These are phyloP conservation scores for Brachypalpus laphriformis DNA, from an alignment of 2,888 invertebrate genomes.

Conservation along the genomic window DNA sequence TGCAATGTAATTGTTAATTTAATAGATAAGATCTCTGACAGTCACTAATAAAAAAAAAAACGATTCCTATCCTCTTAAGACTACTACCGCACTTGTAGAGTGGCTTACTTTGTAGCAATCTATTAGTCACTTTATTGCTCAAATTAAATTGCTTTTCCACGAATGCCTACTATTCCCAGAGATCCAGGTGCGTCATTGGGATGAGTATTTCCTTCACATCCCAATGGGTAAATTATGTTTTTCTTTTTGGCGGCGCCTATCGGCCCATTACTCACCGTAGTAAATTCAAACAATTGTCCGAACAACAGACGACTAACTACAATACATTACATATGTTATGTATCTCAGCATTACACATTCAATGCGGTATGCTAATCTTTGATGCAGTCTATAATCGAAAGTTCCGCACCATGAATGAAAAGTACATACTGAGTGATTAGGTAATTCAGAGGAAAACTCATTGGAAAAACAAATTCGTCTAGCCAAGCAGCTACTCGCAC, in stretches of 20 bases:
- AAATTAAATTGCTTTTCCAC: conserved; percentile 42
- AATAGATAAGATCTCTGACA: conserved; percentile 29
- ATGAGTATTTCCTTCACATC: conserved; percentile 38
- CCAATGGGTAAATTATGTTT: background rate
- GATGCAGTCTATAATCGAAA: conserved; percentile 5
- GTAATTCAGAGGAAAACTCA: conserved; percentile 49
- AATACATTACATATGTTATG: background rate
- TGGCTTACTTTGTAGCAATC: background rate
- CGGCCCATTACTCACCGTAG: conserved; percentile 27
- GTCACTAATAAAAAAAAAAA: conserved; percentile 6
- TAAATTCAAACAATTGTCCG: background rate
- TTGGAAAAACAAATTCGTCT: conserved; percentile 41
- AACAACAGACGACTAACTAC: background rate
- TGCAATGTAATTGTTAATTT: conserved; percentile 36
- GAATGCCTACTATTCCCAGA: conserved; percentile 23
- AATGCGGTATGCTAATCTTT: conserved; percentile 8
- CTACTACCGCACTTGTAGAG: conserved; percentile 5
- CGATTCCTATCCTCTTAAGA: background rate
- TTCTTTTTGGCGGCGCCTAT: background rate
- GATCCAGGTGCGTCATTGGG: conserved; percentile 35
- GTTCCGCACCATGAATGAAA: conserved; percentile 41
- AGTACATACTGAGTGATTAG: conserved; percentile 40
- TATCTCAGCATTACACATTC: background rate
- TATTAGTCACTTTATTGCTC: conserved; percentile 50
- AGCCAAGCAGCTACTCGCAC: conserved; percentile 25